Conservation (phyloP, 2,888 invertebrate species). For the Ischnus inquisitorius region DNA sequence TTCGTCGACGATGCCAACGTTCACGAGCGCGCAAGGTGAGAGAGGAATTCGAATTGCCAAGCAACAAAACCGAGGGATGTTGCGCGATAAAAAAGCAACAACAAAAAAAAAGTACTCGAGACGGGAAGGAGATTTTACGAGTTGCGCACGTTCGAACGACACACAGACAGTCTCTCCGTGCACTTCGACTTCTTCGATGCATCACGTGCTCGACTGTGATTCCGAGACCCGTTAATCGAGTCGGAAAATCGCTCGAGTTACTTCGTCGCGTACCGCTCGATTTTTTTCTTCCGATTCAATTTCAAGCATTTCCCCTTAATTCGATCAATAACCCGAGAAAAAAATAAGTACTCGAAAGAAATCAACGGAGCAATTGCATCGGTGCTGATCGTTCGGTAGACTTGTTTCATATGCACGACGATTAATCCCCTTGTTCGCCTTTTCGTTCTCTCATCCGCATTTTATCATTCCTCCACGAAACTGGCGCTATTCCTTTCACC, state of each 20-base stretch:
- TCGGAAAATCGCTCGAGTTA: no score
- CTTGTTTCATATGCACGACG: neutral
- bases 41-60: neutral
- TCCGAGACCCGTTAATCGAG: no score
- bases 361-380: neutral
- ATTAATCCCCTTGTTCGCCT: neutral
- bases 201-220: constrained; percentile 19
- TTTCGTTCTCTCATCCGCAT: neutral
- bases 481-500: neutral
- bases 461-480: neutral
- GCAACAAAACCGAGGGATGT: neutral
- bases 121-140: neutral
- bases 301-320: neutral
- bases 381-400: neutral
- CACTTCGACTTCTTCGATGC: constrained; percentile 74
- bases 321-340: neutral
- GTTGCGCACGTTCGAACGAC: constrained; percentile 31
- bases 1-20: neutral
- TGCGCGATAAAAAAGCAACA: no score
- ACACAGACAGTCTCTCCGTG: constrained; percentile 78
- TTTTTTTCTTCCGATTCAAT: no score
- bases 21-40: neutral
- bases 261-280: no score
- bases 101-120: no score
- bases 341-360: neutral